A percentile compares a stretch with the other conserved stretches of the same genome.
These are phyloP conservation scores for Cephus rjabovi DNA, from an alignment of 2,888 invertebrate species.

Conservation along the genomic window DNA sequence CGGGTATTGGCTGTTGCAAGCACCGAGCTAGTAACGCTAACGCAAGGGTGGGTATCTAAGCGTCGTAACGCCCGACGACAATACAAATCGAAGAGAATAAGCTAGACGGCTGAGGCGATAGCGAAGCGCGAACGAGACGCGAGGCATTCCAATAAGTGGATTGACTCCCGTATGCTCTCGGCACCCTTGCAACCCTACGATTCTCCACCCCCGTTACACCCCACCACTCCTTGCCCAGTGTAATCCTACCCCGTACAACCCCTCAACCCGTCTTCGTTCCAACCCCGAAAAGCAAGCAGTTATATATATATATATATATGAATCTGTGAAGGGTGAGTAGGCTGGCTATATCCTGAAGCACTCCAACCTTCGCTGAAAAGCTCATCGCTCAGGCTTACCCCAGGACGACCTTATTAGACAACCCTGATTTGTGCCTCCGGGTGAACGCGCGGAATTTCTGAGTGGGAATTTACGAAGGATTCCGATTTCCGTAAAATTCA, in stretches of 20 bases:
- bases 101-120: slow-evolving; percentile 42
- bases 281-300: neutral
- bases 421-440: slow-evolving; percentile 56
- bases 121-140: slow-evolving; percentile 46
- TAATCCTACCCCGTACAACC: slow-evolving; percentile 16
- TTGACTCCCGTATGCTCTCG: slow-evolving; percentile 51
- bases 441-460: slow-evolving; percentile 50
- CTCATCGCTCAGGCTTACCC: slow-evolving; percentile 54
- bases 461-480: slow-evolving; percentile 32
- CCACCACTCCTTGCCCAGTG: neutral
- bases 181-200: slow-evolving; percentile 28
- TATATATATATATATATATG: slow-evolving; percentile 1
- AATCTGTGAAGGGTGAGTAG: slow-evolving; percentile 2
- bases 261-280: neutral
- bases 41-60: slow-evolving; percentile 32
- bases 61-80: slow-evolving; percentile 45
- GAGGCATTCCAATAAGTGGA: slow-evolving; percentile 59
- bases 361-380: slow-evolving; percentile 32
- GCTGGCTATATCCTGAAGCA: slow-evolving; percentile 19
- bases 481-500: slow-evolving; percentile 17
- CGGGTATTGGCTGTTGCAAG: slow-evolving; percentile 43
- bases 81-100: slow-evolving; percentile 54
- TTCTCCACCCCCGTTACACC: slow-evolving; percentile 8
- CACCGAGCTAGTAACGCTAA: slow-evolving; percentile 32
- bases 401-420: slow-evolving; percentile 56